Base-by-base conservation (phyloP, 2,888 invertebrate species). In the Odontomyia ornata region DNA sequence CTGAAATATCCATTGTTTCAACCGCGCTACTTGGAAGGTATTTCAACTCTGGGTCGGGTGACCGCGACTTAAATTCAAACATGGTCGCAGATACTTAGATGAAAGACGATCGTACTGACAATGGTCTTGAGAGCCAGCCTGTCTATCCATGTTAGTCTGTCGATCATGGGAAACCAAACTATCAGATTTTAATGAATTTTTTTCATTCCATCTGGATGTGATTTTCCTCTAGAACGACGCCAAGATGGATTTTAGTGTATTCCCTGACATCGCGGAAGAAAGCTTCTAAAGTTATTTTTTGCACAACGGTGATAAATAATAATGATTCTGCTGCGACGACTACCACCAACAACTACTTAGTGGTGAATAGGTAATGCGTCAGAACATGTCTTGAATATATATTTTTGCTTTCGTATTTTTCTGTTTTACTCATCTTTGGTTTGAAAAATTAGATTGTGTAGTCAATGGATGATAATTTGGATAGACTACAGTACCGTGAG, bases 221-320 rank as follows among this genome's bases (percentile, higher is more conserved):
- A 43, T 67, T 56, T 56, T 52, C 56, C 43, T 65, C 18, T 13
- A 9, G 23, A 18, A 7, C 11, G 23, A 73, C 3, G 57, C 15
- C 5, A 56, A 30, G 72, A 30, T 18, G 15, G 5, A n/a, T 57
- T 72, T 57, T 36, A 36, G 15, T 13, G 13, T 18, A 30, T n/a
- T n/a, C 69, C 25, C 47, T 43, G 4, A 47, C 18, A 47, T 69
- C 57, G 73, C 73, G 73, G 73, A 73, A 73, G 73, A 25, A 30
- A 60, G 57, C 36, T 73, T 36, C 57, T 69, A 46, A 11, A 36
- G 36, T 65, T 65, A 13, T 23, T 46, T 73, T 73, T 60, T 73
- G 73, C 73, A 60, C 73, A 73, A 73, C 73, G 73, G 73, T 73
- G 57, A 69, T 73, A 73, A 30, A 73, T 73, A 57, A 73, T 73